Conservation (phyloP, 2,797 vertebrate genomes). For the Apodemus agrarius region DNA sequence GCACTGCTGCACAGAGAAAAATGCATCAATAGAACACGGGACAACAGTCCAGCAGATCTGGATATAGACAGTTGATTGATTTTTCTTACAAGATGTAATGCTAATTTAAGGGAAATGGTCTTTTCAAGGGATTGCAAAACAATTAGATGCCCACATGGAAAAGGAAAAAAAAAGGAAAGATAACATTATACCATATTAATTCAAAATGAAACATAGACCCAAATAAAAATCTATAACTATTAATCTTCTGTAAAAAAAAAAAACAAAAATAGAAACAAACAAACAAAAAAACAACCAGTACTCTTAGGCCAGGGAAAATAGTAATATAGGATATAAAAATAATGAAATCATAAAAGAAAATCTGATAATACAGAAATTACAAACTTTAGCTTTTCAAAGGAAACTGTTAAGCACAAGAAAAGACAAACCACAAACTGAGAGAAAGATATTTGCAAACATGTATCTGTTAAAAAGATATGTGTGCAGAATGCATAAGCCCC, state of each 20-base stretch:
- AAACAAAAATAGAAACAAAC: not conserved
- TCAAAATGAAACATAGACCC: not conserved
- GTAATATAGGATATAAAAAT: not conserved
- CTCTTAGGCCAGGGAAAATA: not conserved
- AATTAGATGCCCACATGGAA: not conserved
- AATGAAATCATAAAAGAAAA: slow-evolving; percentile 10
- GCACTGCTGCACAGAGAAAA: not conserved
- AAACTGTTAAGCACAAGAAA: not conserved
- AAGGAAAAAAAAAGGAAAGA: not conserved
- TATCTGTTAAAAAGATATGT: not conserved
- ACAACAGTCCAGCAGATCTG: not conserved
- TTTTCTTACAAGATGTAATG: slow-evolving; percentile 11
- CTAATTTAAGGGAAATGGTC: not conserved
- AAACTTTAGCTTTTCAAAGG: slow-evolving; percentile 16
- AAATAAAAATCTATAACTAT: slow-evolving; percentile 48
- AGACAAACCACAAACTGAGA: not conserved
- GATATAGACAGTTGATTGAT: not conserved
- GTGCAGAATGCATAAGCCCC: not conserved
- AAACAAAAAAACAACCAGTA: not conserved
- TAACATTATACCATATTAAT: not conserved
- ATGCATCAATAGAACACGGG: not conserved
- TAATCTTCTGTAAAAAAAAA: not conserved
- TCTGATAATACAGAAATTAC: not conserved
- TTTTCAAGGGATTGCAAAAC: not conserved
- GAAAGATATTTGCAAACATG: slow-evolving; percentile 19